Evolutionary conservation across 2,113 vertebrate species (phyloP).

Genomic region (Lepus europaeus): DNA sequence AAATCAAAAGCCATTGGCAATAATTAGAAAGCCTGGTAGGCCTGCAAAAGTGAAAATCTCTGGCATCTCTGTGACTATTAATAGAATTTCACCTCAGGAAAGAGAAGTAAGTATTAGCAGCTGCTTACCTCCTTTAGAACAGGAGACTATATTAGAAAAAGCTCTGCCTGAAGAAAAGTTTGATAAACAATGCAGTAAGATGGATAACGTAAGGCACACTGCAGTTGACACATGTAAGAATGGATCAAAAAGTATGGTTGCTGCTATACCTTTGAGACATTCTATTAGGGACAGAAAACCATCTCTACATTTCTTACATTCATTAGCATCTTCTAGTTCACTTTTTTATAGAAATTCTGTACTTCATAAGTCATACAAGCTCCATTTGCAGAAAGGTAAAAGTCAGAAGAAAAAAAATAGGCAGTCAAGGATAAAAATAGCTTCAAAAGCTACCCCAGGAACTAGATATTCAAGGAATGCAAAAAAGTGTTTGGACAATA

Average conservation of each 20-base stretch:
- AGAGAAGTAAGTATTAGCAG: conserved; percentile 93
- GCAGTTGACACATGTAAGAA: conserved; percentile 71
- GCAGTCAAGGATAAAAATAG: conserved; percentile 83
- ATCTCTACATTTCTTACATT: conserved; percentile 92
- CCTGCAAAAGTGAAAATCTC: conserved; percentile 97
- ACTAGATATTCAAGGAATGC: conserved; percentile 78
- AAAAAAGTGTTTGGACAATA: conserved; percentile 80
- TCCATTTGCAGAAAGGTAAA: conserved; percentile 91
- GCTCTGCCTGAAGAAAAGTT: conserved; percentile 72
- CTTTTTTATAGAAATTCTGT: conserved; percentile 92
- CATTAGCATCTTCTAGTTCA: conserved; percentile 92
- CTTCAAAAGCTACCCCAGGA: conserved; percentile 83
- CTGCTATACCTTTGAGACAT: conserved; percentile 88
- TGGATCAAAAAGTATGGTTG: conserved; percentile 54
- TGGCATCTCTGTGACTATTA: conserved; percentile 95
- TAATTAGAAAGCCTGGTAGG: conserved; percentile 93
- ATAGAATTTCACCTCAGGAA: conserved; percentile 92
- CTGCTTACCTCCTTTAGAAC: conserved; percentile 87
- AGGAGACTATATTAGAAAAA: conserved; percentile 82
- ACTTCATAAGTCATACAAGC: conserved; percentile 92
- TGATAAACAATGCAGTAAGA: conserved; percentile 66
- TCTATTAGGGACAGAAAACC: conserved; percentile 93
- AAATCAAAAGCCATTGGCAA: conserved; percentile 87
- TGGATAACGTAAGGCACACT: conserved; percentile 66
- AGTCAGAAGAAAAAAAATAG: conserved; percentile 85